Evolutionary conservation across 2,888 invertebrate species (phyloP), one percentile per base, ranked within the genome.

Genomic region (Watsonalla cultraria): DNA sequence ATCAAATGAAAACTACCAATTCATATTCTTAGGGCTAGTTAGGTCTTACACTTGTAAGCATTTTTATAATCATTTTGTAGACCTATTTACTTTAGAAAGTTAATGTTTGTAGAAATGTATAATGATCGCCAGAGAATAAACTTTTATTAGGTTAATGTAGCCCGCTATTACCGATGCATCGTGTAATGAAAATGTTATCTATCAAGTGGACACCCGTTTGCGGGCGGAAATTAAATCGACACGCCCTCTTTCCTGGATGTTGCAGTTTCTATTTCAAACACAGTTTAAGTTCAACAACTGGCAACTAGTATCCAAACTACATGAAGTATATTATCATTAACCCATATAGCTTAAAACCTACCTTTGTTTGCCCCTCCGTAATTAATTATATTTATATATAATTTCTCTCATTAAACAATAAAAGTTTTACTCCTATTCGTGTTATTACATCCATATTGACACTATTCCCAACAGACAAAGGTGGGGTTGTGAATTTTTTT

Each of bases 201-300:
- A 58, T 60, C 58, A 64, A 46, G 54, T 45, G 57, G 60, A 65
- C 62, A 52, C 56, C 46, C 54, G 64, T 57, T 52, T 61, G 68
- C 63, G 66, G 71, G 68, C 79, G 80, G 81, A 82, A 78, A 81
- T 80, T 81, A 77, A 76, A 76, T 75, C 66, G 78, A 65, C 76
- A 75, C 79, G 76, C 79, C 79, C 77, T 72, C 72, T 65, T 58
- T 66, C 57, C 62, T 65, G 54, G 46, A 54, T 51, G 55, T 48
- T 51, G 54, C 51, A 55, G 57, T 57, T 58, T 53, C 54, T 54
- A 57, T 45, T 50, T 54, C 50, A 47, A 52, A 47, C 54, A 55
- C 45, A 49, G 46, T 46, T 54, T 52, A 54, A 53, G 33, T 51
- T 47, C 45, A 54, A 45, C 13, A 9, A 13, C 15, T 15, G 35